Evolutionary conservation across 2,888 invertebrate genomes (phyloP), one percentile per base, ranked within the genome.

Genomic region (Margaritifera margaritifera): DNA sequence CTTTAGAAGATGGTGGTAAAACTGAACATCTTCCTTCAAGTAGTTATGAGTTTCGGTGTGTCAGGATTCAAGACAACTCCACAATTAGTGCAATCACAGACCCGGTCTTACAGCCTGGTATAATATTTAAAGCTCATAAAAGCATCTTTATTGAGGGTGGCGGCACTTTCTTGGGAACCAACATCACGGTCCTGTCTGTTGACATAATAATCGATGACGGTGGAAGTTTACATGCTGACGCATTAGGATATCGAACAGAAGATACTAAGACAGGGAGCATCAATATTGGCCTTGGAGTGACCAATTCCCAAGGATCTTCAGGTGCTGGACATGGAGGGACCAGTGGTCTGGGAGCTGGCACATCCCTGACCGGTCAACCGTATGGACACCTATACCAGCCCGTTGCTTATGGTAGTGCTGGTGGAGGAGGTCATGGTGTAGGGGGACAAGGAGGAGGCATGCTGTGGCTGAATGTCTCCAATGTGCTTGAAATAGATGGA

Each of bases 241-340:
- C 77, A 15, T 62, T 72, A 15, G 85, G 85, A 2, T 85, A 80
- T 59, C 67, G 78, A 53, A 69, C 80, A 0, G 59, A 68, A 56
- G 80, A 83, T 54, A 50, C 70, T 6, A 60, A 69, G 53, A 74
- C 62, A 20, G 18, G 52, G 19, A 42, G 27, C 0, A 64, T 74
- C 0, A 84, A 85, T 58, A 25, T 76, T 11, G 85, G 85, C 4
- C 31, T 71, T 31, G 85, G 85, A 19, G 62, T 53, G 11, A 75
- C 75, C 3, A 66, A 68, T 64, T 22, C 67, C 4, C 22, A n/a
- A 24, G 85, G 85, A 6, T 82, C 84, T 5, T 83, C 85, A 24
- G 85, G 85, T 6, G 85, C 72, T 19, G 81, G 82, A 0, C 80
- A 85, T 72, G 85, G 85, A 60, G 85, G 85, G 20, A 83, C 81